Conservation (phyloP, 2,888 invertebrate species). For the Drosophila villosipedis region DNA sequence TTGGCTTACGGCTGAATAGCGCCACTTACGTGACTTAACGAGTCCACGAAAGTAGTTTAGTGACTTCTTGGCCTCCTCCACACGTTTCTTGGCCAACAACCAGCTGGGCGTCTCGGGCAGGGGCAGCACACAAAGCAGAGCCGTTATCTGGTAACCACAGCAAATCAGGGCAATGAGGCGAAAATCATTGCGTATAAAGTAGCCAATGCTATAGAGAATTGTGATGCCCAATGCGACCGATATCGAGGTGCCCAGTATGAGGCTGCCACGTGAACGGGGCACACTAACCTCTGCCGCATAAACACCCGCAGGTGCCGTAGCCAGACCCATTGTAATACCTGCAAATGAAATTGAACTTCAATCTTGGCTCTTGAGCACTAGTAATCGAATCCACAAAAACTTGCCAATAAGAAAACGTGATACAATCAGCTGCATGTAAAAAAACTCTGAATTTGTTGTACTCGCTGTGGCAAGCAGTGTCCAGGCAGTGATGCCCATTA, state of each 20-base stretch:
- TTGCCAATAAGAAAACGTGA: conserved; percentile 84
- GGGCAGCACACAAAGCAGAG: conserved; percentile 86
- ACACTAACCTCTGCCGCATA: conserved; percentile 85
- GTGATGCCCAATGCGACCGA: conserved; percentile 89
- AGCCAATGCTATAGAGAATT: conserved; percentile 88
- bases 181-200: conserved; percentile 84
- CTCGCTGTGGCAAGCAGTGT: conserved; percentile 80
- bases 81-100: conserved; percentile 88
- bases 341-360: neutral
- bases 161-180: conserved; percentile 82
- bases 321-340: conserved; percentile 83
- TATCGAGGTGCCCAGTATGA: conserved; percentile 88
- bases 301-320: conserved; percentile 83
- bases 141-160: conserved; percentile 80
- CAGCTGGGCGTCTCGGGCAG: conserved; percentile 90
- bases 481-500: conserved; percentile 82
- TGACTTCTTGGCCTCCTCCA: conserved; percentile 87
- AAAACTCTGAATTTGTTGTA: conserved; percentile 57
- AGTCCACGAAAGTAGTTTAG: conserved; percentile 88
- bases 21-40: conserved; percentile 73
- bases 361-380: neutral
- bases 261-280: conserved; percentile 88
- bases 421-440: conserved; percentile 81
- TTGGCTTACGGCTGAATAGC: neutral
- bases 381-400: neutral